Evolutionary conservation across 1,140 invertebrate genomes (phyloP).

Genomic region (Pararge aegeria): DNA sequence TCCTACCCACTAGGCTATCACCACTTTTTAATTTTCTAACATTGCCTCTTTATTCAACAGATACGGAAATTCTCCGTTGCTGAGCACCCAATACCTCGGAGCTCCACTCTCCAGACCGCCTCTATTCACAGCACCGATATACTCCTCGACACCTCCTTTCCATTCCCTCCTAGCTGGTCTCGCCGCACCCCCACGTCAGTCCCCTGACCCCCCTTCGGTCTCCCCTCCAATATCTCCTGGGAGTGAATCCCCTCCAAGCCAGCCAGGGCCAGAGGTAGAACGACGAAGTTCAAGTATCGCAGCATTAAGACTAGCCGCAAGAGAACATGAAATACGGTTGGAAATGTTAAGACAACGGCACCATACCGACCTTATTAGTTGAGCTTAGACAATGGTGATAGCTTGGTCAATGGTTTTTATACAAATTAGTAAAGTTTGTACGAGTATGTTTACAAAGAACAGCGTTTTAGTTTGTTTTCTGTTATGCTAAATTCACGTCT

Average conservation of each 20-base stretch:
- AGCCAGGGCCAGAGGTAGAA: constrained; percentile 83
- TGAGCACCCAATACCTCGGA: constrained; percentile 81
- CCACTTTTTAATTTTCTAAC: too few species aligned
- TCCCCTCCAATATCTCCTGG: constrained; percentile 79
- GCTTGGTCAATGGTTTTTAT: constrained; percentile 16
- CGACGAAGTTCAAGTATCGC: constrained; percentile 94
- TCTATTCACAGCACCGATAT: constrained; percentile 82
- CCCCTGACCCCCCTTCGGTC: constrained; percentile 81
- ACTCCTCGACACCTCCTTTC: constrained; percentile 87
- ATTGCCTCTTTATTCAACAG: constrained; percentile 34
- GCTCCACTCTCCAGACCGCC: constrained; percentile 83
- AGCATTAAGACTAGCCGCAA: constrained; percentile 92
- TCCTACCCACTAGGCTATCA: too few species aligned
- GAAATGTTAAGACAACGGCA: constrained; percentile 91
- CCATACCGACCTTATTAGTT: constrained; percentile 88
- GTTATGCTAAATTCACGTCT: background rate
- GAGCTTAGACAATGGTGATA: constrained; percentile 44
- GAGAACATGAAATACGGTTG: constrained; percentile 93
- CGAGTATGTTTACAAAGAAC: background rate
- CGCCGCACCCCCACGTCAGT: constrained; percentile 84
- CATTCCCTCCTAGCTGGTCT: constrained; percentile 92
- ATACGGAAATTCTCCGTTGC: constrained; percentile 53
- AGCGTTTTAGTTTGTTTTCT: background rate
- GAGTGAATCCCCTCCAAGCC: constrained; percentile 67
- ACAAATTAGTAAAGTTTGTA: background rate